These are phyloP conservation scores for Sandelia bainsii DNA, from an alignment of 2,797 vertebrate species.

Conservation along the genomic window DNA sequence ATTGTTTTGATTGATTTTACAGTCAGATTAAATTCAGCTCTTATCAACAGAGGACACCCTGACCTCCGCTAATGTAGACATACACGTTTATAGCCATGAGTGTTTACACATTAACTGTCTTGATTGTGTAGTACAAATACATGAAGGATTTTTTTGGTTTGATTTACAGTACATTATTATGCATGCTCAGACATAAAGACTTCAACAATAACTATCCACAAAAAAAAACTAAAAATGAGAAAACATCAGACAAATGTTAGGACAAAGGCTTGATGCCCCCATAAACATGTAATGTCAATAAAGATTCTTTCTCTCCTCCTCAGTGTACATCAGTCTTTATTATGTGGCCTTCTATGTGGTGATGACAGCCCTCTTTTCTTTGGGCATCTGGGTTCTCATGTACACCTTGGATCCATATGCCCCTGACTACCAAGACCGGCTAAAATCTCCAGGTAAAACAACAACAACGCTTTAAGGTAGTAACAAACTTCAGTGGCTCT, in stretches of 20 bases:
- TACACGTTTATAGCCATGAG: neutral
- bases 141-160: neutral
- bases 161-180: neutral
- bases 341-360: constrained; percentile 91
- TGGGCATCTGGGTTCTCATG: constrained; percentile 89
- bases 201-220: constrained; percentile 66
- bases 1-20: constrained; percentile 45
- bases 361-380: constrained; percentile 86
- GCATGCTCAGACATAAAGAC: constrained; percentile 83
- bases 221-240: neutral
- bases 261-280: neutral
- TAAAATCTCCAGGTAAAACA: constrained; percentile 89
- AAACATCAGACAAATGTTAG: neutral
- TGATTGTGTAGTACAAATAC: neutral
- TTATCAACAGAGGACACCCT: constrained; percentile 47
- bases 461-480: neutral
- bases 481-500: neutral
- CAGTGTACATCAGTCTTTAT: constrained; percentile 94
- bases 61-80: constrained; percentile 28
- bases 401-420: constrained; percentile 86
- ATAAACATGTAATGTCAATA: constrained; percentile 1
- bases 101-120: too few species aligned
- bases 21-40: constrained; percentile 44
- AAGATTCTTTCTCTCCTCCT: constrained; percentile 18
- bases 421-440: constrained; percentile 91